Evolutionary conservation across 2,797 vertebrate species (phyloP), one percentile per base, ranked within the genome.

Genomic region (Melanotaenia boesemani): DNA sequence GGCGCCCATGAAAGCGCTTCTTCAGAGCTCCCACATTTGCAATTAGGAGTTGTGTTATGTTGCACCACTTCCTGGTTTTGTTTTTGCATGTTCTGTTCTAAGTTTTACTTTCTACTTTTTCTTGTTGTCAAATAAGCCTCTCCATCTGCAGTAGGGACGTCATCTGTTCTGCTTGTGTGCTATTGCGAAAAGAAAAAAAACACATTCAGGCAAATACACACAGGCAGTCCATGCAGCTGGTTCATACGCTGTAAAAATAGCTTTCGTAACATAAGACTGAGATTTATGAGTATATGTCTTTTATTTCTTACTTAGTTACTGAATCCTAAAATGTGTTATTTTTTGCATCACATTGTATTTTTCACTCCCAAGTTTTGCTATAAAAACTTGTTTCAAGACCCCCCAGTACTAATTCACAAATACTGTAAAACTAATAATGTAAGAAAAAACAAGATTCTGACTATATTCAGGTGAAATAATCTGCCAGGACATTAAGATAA

Each of bases 21-120:
- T 98, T 97, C 97, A 97, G 96, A 98, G 97, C 97, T 98, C 96
- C 95, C 95, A 96, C 96, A 95, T 97, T 97, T 96, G 97, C 97
- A 95, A 96, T 92, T 96, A 95, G 95, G 97, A 96, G 95, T 96
- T 96, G 94, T 97, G 96, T 97, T 97, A 95, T 96, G 96, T 97
- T 96, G 97, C 96, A 85, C 94, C 95, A 95, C 97, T 96, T 96
- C 92, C 95, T 94, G 90, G 57, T 90, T 94, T 96, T 95, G 52
- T 86, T 94, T 79, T 95, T 48, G 93, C 93, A 94, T 93, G 92
- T 89, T 89, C 75, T 89, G 80, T 88, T 67, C 90, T 83, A n/a
- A 48, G 56, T 94, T 94, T 93, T 94, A 86, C 80, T 89, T 85
- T 83, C 72, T 71, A 82, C 75, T 80, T 86, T 82, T 85, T 71